Conservation (phyloP, 2,888 invertebrate species). For the Ornithoptera alexandrae region DNA sequence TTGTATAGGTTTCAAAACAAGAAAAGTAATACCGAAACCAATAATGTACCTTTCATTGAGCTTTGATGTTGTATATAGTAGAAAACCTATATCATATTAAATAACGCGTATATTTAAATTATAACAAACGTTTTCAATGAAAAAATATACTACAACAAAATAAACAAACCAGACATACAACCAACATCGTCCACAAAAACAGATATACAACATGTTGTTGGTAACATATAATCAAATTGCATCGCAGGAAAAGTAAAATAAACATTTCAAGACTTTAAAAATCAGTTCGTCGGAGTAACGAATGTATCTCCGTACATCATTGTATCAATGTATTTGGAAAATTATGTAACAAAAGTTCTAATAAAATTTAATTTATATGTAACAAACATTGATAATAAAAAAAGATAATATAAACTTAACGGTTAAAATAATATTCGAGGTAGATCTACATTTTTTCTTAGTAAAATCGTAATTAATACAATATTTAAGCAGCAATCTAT, state of each 20-base stretch:
- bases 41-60: not conserved
- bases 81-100: not conserved
- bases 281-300: slow-evolving; percentile 13
- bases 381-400: slow-evolving; percentile 6
- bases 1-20: not conserved
- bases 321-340: not conserved
- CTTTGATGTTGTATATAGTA: not conserved
- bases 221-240: not conserved
- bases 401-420: slow-evolving; percentile 18
- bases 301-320: slow-evolving; percentile 2
- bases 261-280: slow-evolving; percentile 4
- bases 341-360: not conserved
- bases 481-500: not conserved
- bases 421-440: slow-evolving; percentile 13
- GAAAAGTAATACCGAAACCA: not conserved
- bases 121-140: not conserved
- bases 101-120: not conserved
- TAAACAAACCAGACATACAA: not conserved
- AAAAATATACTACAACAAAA: not conserved
- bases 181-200: not conserved
- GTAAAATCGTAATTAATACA: not conserved
- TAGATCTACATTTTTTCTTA: slow-evolving; percentile 17
- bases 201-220: not conserved
- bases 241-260: not conserved
- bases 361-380: slow-evolving; percentile 13